These are phyloP conservation scores for Pachypeltis micranthus DNA, from an alignment of 1,140 invertebrate species.

Conservation along the genomic window DNA sequence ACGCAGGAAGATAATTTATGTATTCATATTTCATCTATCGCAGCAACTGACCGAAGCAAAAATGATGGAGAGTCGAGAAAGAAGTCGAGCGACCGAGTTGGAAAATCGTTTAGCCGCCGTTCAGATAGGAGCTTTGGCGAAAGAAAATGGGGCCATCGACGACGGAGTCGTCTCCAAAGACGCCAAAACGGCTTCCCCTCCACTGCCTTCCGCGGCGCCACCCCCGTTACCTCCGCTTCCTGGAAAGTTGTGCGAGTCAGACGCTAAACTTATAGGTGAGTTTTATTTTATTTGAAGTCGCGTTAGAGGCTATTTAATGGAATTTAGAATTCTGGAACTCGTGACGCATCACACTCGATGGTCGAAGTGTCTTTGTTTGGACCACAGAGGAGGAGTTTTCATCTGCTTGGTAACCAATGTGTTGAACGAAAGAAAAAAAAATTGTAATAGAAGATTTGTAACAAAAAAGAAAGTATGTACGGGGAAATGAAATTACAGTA, in stretches of 20 bases:
- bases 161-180: neutral
- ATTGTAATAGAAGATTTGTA: too few relatives aligned
- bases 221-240: neutral
- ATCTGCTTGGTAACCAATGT: too few relatives aligned
- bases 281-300: neutral
- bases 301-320: too few relatives aligned
- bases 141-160: neutral
- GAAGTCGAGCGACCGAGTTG: slow-evolving; percentile 18
- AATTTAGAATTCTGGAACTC: too few relatives aligned
- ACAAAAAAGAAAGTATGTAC: too few relatives aligned
- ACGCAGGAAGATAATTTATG: too few relatives aligned
- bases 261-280: slow-evolving; percentile 52
- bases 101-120: slow-evolving; percentile 11
- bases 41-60: slow-evolving; percentile 54
- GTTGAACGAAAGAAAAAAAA: too few relatives aligned
- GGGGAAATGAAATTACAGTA: too few relatives aligned
- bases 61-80: slow-evolving; percentile 40
- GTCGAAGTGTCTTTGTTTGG: too few relatives aligned
- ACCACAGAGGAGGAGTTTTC: too few relatives aligned
- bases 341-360: too few relatives aligned
- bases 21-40: slow-evolving; percentile 3
- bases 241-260: slow-evolving; percentile 26
- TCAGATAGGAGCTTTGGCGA: neutral
- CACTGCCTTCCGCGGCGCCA: slow-evolving; percentile 16
- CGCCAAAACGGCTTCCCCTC: slow-evolving; percentile 5